A percentile compares a stretch with the other conserved stretches of the same genome.
Conservation (phyloP, 2,113 vertebrate genomes). For the Halichoerus grypus region DNA sequence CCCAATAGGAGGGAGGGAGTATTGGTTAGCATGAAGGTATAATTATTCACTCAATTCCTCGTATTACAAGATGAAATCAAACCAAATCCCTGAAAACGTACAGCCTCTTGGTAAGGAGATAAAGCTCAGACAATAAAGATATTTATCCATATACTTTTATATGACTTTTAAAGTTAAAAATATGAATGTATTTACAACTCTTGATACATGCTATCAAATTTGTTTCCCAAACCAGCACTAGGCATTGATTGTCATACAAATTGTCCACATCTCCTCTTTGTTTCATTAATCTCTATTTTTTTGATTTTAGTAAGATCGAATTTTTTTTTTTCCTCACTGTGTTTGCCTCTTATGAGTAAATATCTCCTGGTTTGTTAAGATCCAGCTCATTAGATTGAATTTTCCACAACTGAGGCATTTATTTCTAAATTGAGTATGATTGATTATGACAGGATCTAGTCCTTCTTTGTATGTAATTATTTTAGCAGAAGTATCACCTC, state of each 20-base stretch:
- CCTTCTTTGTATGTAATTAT: neutral
- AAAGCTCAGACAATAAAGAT: neutral
- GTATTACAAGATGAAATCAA: neutral
- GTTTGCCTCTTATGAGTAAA: neutral
- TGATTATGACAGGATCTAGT: neutral
- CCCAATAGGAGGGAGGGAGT: neutral
- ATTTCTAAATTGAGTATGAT: neutral
- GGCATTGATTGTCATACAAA: neutral
- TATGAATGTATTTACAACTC: neutral
- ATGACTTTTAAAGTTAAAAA: slow-evolving; percentile 26
- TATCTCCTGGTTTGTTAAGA: neutral
- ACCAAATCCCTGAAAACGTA: neutral
- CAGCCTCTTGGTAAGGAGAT: neutral
- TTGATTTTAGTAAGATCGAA: neutral
- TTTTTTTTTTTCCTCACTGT: neutral
- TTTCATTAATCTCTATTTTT: slow-evolving; percentile 28
- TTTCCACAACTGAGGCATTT: neutral
- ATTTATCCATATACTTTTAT: neutral
- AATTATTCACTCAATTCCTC: neutral
- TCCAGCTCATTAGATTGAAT: neutral
- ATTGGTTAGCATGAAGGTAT: neutral
- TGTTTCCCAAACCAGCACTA: neutral
- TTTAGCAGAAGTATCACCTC: neutral
- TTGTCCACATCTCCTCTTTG: neutral
- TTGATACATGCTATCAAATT: neutral